Percentiles rank a stretch among this genome's conserved stretches.
Conservation (phyloP, 2,888 invertebrate species). For the Tiliacea aurago region DNA sequence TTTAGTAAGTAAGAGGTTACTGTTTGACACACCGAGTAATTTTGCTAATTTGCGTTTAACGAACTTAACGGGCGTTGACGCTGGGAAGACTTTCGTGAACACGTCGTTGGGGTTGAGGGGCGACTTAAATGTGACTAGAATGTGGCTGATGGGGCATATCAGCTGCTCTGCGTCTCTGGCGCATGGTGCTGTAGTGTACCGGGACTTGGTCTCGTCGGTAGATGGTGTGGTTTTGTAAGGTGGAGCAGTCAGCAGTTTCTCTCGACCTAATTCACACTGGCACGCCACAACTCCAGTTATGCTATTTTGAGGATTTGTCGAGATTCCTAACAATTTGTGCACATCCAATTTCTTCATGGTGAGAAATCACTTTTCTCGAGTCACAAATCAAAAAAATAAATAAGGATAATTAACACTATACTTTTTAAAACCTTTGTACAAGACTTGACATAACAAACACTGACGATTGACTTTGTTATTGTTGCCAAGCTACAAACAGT, state of each 20-base stretch:
- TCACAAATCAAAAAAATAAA: slow-evolving; percentile 25
- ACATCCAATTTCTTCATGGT: slow-evolving; percentile 69
- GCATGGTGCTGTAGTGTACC: slow-evolving; percentile 83
- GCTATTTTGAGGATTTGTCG: slow-evolving; percentile 72
- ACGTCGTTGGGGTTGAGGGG: slow-evolving; percentile 82
- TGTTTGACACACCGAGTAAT: slow-evolving; percentile 82
- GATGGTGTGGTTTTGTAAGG: slow-evolving; percentile 76
- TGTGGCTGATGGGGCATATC: slow-evolving; percentile 85
- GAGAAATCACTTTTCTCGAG: slow-evolving; percentile 14
- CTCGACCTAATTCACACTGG: slow-evolving; percentile 87
- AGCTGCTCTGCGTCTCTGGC: slow-evolving; percentile 78
- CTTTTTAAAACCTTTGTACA: slow-evolving; percentile 52
- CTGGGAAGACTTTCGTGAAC: slow-evolving; percentile 86
- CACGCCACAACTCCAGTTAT: slow-evolving; percentile 78
- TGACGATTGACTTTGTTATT: slow-evolving; percentile 71
- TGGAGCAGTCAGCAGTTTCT: slow-evolving; percentile 86
- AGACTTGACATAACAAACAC: slow-evolving; percentile 52
- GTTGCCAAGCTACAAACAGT: slow-evolving; percentile 72
- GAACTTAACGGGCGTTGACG: slow-evolving; percentile 83
- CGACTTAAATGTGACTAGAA: slow-evolving; percentile 83
- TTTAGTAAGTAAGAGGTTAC: slow-evolving; percentile 82
- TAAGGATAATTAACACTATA: slow-evolving; percentile 26
- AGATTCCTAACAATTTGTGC: slow-evolving; percentile 74
- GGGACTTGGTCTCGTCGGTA: slow-evolving; percentile 75
- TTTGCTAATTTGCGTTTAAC: slow-evolving; percentile 86